Evolutionary conservation across 2,797 vertebrate species (phyloP), one percentile per base, ranked within the genome.

Genomic region (Corythornis leucogaster): DNA sequence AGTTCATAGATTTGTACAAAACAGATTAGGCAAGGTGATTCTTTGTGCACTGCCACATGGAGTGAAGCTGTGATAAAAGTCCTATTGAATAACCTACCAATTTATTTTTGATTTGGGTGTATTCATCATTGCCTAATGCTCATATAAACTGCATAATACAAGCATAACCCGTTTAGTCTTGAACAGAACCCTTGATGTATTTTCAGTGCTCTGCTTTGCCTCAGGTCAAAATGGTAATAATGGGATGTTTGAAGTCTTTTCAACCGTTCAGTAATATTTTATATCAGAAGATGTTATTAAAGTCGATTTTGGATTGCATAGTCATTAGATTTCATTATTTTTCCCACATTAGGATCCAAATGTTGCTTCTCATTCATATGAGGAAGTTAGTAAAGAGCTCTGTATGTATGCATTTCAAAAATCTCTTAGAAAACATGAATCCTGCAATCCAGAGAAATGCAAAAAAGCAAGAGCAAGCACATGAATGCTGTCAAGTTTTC

Each of bases 161-260:
- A 80, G 93, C 74, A 67, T 93, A 94, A 94, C 85, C 68, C 48
- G 76, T 96, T 96, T 89, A 92, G 85, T 96, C 88, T 92, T 94
- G 90, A 93, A 50, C 59, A 94, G 90, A 91, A 66, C 45, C 78
- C 90, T 94, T 96, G 93, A 87, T 92, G 80, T 95, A 53, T 94
- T 93, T 94, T 93, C 92, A 87, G 69, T 67, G 69, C 82, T 94
- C 88, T 76, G 79, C 61, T 94, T 95, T 96, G 93, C 93, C 94
- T 91, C 88, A 10, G 94, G 96, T 94, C 92, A 95, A 48, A 96
- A 91, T 4, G 13, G 81, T 91, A 94, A 92, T 96, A 92, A 92
- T 78, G 71, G 59, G 76, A 90, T 91, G 87, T 95, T 95, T 97
- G 89, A 95, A 96, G 94, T 90, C 80, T 93, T 93, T 87, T 91